Conservation (phyloP, 2,113 vertebrate species). For the Podiceps cristatus region DNA sequence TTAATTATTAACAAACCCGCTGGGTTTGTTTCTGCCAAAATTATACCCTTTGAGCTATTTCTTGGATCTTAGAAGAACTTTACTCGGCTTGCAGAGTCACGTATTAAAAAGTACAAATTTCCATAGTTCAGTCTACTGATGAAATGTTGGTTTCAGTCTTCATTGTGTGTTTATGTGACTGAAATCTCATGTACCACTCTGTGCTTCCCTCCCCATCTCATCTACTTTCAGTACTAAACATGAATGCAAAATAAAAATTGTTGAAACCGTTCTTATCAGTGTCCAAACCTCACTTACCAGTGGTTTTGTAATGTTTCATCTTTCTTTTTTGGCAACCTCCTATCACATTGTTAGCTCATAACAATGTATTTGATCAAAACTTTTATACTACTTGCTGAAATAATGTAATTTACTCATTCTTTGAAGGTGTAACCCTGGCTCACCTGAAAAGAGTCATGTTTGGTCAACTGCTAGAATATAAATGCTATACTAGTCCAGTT, state of each 20-base stretch:
- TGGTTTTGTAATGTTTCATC: neutral
- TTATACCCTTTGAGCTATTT: neutral
- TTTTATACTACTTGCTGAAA: neutral
- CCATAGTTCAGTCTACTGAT: neutral
- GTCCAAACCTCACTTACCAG: neutral
- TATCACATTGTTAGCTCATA: neutral
- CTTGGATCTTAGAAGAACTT: neutral
- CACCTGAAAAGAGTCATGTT: neutral
- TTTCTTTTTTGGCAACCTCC: neutral
- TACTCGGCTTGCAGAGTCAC: neutral
- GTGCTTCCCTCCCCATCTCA: neutral
- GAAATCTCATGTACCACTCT: neutral
- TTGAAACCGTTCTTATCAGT: neutral
- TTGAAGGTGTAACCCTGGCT: neutral
- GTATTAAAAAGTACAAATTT: neutral
- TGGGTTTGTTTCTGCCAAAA: neutral
- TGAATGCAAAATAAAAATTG: neutral
- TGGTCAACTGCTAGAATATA: neutral
- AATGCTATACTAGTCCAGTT: neutral
- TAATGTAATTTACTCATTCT: neutral
- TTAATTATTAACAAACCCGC: too few relatives aligned
- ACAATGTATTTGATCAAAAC: neutral
- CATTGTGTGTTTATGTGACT: neutral
- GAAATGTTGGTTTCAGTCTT: neutral
- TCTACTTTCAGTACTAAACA: neutral